These are phyloP conservation scores for Fistularia commersonii DNA, from an alignment of 2,797 vertebrate species.

Conservation along the genomic window DNA sequence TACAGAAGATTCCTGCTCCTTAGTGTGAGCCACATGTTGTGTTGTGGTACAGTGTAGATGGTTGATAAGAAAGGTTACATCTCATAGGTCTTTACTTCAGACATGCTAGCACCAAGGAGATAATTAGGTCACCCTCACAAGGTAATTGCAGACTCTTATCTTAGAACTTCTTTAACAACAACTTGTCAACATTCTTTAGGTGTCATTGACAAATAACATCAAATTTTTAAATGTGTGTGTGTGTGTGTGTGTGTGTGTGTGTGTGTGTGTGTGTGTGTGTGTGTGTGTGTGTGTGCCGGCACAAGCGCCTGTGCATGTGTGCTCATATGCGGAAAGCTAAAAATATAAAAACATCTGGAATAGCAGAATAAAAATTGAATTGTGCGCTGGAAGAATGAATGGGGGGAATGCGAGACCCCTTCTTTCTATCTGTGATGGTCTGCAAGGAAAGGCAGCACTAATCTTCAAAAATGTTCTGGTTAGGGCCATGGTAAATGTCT, in stretches of 20 bases:
- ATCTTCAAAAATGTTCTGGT: constrained; percentile 74
- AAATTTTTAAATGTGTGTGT: too few species aligned
- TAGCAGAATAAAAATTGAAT: not conserved
- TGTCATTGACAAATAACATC: too few species aligned
- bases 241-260: too few species aligned
- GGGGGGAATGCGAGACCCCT: not conserved
- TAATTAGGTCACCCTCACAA: constrained; percentile 58
- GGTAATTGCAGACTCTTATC: too few species aligned
- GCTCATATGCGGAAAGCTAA: too few species aligned
- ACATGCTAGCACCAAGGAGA: constrained; percentile 46
- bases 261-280: too few species aligned
- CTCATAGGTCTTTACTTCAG: constrained; percentile 46
- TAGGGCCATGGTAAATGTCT: constrained; percentile 76
- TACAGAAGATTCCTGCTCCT: constrained; percentile 11
- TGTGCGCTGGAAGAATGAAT: not conserved
- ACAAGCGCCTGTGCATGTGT: too few species aligned
- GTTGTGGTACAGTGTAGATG: constrained; percentile 35
- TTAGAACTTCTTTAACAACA: too few species aligned
- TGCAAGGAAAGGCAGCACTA: constrained; percentile 59
- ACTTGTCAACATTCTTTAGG: too few species aligned
- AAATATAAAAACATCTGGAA: too few species aligned
- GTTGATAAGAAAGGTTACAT: constrained; percentile 44
- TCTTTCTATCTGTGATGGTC: constrained; percentile 36
- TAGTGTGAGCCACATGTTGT: constrained; percentile 21
- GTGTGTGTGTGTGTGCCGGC: too few species aligned